phyloP scores from a whole-genome alignment of 2,113 vertebrate genomes.

The Onychorhynchus coronatus region DNA sequence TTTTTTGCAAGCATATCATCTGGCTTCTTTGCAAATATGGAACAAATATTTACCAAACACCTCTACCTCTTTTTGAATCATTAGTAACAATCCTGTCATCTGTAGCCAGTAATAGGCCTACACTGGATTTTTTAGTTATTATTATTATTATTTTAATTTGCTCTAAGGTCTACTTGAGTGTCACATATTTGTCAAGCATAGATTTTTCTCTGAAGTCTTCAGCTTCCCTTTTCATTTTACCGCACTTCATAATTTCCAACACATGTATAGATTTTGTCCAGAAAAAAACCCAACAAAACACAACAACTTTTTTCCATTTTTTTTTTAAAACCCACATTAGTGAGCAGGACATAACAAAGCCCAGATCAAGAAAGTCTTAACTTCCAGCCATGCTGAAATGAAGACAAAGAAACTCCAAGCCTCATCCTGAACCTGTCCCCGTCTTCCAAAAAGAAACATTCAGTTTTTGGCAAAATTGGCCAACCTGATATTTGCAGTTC shows the following conservation, averaged over 20 bases:
- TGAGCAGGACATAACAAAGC: neutral
- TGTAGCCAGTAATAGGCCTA: conserved; percentile 37
- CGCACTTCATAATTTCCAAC: neutral
- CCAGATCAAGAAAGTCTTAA: neutral
- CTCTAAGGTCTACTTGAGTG: neutral
- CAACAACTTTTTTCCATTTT: neutral
- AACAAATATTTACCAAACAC: conserved; percentile 69
- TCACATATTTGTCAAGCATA: neutral
- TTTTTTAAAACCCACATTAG: neutral
- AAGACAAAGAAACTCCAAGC: neutral
- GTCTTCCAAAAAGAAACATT: neutral
- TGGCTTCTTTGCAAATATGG: conserved; percentile 46
- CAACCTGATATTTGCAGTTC: neutral
- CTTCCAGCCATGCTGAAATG: neutral
- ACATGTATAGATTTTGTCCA: neutral
- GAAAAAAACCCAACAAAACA: neutral
- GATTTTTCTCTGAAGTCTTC: conserved; percentile 1
- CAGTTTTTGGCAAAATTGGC: neutral
- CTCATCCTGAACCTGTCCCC: neutral
- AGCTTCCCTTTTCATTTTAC: neutral
- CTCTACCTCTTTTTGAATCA: conserved; percentile 56
- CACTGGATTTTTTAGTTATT: neutral
- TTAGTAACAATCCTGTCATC: conserved; percentile 60
- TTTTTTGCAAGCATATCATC: conserved; percentile 57
- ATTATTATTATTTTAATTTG: conserved; percentile 4